A percentile compares a stretch with the other conserved stretches of the same genome.
These are phyloP conservation scores for Cerceris ruficornis DNA, from an alignment of 2,888 invertebrate genomes.

Conservation along the genomic window DNA sequence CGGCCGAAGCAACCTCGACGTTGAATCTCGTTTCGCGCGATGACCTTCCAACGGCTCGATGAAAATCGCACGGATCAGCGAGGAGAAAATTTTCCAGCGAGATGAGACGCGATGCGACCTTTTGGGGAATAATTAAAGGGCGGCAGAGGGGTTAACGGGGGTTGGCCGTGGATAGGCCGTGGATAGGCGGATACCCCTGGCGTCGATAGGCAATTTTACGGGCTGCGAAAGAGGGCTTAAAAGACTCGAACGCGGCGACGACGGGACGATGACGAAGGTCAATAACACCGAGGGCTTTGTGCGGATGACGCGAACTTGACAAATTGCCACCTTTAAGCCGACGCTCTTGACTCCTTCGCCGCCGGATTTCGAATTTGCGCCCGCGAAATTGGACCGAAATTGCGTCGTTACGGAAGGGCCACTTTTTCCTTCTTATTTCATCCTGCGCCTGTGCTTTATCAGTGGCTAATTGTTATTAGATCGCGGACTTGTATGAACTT, in stretches of 20 bases:
- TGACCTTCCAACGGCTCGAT: conserved; percentile 28
- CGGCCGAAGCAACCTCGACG: background rate
- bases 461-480: no score
- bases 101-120: conserved; percentile 43
- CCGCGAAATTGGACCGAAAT: background rate
- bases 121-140: conserved; percentile 59
- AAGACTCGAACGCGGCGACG: conserved; percentile 19
- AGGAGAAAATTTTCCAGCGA: background rate
- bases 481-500: no score
- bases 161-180: conserved; percentile 25
- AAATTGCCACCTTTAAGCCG: conserved; percentile 57
- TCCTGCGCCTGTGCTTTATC: no score
- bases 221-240: conserved; percentile 59
- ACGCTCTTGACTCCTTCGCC: background rate
- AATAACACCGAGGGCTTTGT: conserved; percentile 59
- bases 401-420: no score
- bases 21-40: background rate
- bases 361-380: conserved; percentile 15
- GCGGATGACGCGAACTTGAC: conserved; percentile 57
- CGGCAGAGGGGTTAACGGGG: conserved; percentile 25
- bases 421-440: no score
- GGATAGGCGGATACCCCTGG: background rate
- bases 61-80: conserved; percentile 21
- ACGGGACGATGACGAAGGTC: conserved; percentile 50
- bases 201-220: conserved; percentile 65